phyloP scores from a whole-genome alignment of 2,888 invertebrate species.

The Drosophila sordidapex region DNA sequence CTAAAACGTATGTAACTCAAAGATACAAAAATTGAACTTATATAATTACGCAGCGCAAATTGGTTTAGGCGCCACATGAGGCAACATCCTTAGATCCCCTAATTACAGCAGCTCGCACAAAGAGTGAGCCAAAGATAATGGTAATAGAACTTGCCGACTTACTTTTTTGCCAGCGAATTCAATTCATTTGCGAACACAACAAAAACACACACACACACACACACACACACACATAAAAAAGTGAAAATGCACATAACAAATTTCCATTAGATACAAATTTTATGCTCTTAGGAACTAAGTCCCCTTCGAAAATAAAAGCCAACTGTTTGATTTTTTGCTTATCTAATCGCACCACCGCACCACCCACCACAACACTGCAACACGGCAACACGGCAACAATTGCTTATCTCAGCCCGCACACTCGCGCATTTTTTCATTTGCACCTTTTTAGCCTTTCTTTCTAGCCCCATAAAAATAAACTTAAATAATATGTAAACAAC shows the following conservation, averaged over 20 bases:
- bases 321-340: slow-evolving; percentile 65
- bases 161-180: slow-evolving; percentile 31
- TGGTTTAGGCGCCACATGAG: slow-evolving; percentile 65
- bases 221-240: background rate
- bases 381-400: slow-evolving; percentile 21
- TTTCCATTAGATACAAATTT: slow-evolving; percentile 55
- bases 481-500: slow-evolving; percentile 67
- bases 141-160: background rate
- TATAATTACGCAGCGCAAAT: slow-evolving; percentile 68
- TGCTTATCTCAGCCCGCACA: slow-evolving; percentile 54
- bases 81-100: slow-evolving; percentile 48
- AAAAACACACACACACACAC: too few relatives aligned
- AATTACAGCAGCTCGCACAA: slow-evolving; percentile 44
- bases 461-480: slow-evolving; percentile 64
- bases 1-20: slow-evolving; percentile 30
- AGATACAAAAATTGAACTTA: slow-evolving; percentile 51
- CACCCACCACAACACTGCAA: slow-evolving; percentile 1
- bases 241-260: slow-evolving; percentile 40
- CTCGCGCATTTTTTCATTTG: slow-evolving; percentile 46
- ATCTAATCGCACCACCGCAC: slow-evolving; percentile 59
- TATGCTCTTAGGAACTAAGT: slow-evolving; percentile 33
- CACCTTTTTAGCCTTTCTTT: slow-evolving; percentile 41
- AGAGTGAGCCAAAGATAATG: background rate
- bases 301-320: slow-evolving; percentile 36
- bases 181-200: slow-evolving; percentile 44